These are phyloP conservation scores for Polypedilum pembai DNA, from an alignment of 1,140 invertebrate species.

Conservation along the genomic window DNA sequence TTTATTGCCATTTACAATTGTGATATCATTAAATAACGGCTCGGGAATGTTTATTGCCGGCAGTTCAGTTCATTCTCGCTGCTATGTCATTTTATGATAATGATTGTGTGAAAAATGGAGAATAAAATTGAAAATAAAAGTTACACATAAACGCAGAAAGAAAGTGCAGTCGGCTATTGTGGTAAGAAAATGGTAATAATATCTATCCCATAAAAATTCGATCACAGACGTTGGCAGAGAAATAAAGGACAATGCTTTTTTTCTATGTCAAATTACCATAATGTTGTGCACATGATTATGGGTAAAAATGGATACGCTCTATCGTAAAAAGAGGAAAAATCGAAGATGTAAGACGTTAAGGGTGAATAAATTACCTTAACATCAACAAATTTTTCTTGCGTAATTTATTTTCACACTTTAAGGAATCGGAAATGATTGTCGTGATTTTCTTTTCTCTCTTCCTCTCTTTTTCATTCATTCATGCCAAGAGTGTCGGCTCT, in stretches of 20 bases:
- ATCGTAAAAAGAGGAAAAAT: neutral
- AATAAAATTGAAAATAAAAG: neutral
- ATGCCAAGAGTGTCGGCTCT: too few species aligned
- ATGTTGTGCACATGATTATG: slow-evolving; percentile 12
- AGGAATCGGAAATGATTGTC: slow-evolving; percentile 13
- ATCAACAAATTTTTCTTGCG: neutral
- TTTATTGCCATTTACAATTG: slow-evolving; percentile 5
- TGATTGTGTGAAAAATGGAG: slow-evolving; percentile 19
- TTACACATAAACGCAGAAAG: neutral
- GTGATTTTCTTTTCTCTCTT: slow-evolving; percentile 11
- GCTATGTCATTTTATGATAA: slow-evolving; percentile 22
- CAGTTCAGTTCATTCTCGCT: slow-evolving; percentile 21
- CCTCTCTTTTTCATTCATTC: too few species aligned
- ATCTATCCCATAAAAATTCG: neutral
- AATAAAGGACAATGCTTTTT: neutral
- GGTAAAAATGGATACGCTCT: neutral
- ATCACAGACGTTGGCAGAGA: neutral
- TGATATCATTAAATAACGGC: slow-evolving; percentile 27
- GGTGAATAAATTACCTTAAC: slow-evolving; percentile 24
- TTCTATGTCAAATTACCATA: slow-evolving; percentile 12
- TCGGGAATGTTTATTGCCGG: slow-evolving; percentile 22
- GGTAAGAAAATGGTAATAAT: slow-evolving; percentile 4
- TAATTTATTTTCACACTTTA: slow-evolving; percentile 26
- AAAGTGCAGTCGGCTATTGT: neutral
- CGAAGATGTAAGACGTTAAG: neutral